Evolutionary conservation across 2,113 vertebrate species (phyloP).

Genomic region (Scatophagus argus): DNA sequence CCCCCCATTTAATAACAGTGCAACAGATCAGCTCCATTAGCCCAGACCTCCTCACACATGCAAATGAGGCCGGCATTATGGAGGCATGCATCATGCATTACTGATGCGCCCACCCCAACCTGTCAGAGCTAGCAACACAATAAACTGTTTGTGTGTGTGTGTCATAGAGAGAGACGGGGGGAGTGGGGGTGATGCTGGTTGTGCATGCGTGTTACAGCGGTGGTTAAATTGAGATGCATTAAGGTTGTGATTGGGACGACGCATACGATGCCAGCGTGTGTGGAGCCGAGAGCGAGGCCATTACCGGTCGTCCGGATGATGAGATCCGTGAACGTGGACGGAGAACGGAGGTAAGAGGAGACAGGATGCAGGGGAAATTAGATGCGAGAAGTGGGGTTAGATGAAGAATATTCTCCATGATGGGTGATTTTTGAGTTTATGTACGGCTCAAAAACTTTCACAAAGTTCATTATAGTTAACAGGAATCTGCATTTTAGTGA

Average conservation of each 20-base stretch:
- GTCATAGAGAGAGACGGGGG: background rate
- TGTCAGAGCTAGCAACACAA: constrained; percentile 43
- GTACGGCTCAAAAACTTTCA: no score
- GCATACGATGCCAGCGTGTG: constrained; percentile 15
- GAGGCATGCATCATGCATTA: constrained; percentile 66
- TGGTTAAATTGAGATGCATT: constrained; percentile 69
- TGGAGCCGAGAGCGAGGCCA: constrained; percentile 24
- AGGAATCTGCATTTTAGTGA: background rate
- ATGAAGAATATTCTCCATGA: constrained; percentile 11
- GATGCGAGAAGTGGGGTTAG: background rate
- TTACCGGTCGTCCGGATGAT: constrained; percentile 40
- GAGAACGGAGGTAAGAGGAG: constrained; percentile 37
- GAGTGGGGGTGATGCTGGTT: background rate
- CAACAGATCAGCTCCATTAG: constrained; percentile 78
- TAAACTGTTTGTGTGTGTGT: constrained; percentile 29
- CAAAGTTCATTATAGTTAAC: background rate
- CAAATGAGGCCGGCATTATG: constrained; percentile 72
- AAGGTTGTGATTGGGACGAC: constrained; percentile 57
- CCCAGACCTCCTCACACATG: constrained; percentile 77
- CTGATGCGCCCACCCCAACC: constrained; percentile 57
- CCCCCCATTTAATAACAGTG: constrained; percentile 71
- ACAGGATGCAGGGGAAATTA: background rate
- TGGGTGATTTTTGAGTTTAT: background rate
- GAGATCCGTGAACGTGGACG: constrained; percentile 39
- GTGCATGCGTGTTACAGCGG: constrained; percentile 33